phyloP scores from a whole-genome alignment of 2,113 vertebrate species.

The Orthonyx spaldingii region DNA sequence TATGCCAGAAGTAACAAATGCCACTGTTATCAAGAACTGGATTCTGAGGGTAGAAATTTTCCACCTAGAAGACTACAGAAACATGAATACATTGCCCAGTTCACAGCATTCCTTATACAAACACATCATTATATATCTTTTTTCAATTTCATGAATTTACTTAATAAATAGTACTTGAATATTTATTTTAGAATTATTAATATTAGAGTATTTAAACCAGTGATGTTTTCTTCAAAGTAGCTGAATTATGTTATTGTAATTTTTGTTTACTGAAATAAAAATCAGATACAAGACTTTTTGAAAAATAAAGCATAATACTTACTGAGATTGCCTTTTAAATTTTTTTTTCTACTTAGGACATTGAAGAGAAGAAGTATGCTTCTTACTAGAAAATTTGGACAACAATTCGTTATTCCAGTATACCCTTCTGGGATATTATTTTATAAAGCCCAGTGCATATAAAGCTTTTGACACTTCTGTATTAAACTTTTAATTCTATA shows the following conservation, averaged over 20 bases:
- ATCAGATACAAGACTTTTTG: not conserved
- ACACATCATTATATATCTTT: not conserved
- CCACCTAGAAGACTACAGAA: not conserved
- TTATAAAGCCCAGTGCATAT: not conserved
- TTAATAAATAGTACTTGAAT: not conserved
- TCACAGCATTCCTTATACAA: not conserved
- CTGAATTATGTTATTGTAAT: not conserved
- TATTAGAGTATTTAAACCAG: not conserved
- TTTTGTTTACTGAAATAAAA: not conserved
- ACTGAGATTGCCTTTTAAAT: not conserved
- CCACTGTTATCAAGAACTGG: not conserved
- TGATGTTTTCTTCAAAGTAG: not conserved
- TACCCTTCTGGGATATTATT: not conserved
- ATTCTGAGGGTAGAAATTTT: not conserved
- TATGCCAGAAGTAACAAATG: not conserved
- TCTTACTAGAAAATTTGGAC: not conserved
- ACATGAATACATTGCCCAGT: not conserved
- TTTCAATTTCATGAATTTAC: not conserved
- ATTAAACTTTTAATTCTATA: not conserved
- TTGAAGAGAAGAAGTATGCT: not conserved
- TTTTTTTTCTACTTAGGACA: not conserved
- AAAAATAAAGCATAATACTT: not conserved
- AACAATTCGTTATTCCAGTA: not conserved
- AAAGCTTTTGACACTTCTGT: not conserved
- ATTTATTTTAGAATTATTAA: not conserved